Evolutionary conservation across 2,888 invertebrate species (phyloP).

Genomic region (Caenorhabditis sp.): DNA sequence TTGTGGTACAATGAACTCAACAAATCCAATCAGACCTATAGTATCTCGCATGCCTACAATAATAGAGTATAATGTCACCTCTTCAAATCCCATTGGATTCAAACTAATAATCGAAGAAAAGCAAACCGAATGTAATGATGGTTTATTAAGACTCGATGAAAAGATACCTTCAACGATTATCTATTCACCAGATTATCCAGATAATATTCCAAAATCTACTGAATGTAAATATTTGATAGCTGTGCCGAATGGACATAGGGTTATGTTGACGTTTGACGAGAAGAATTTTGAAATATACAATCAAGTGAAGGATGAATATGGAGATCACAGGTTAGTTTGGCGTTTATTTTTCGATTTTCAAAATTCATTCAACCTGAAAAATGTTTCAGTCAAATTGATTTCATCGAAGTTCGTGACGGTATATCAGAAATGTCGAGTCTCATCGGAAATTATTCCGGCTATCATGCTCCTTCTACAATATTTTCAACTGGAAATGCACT

Average conservation of each 20-base stretch:
- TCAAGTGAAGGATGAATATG: no score
- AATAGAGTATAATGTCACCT: neutral
- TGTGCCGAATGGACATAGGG: conserved; percentile 77
- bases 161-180: conserved; percentile 40
- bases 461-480: conserved; percentile 57
- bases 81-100: conserved; percentile 49
- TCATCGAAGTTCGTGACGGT: conserved; percentile 85
- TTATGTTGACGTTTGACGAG: conserved; percentile 75
- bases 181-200: conserved; percentile 60
- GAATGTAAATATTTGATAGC: conserved; percentile 85
- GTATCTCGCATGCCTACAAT: neutral
- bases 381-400: conserved; percentile 74
- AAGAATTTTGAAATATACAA: conserved; percentile 21
- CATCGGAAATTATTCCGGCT: conserved; percentile 75
- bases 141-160: conserved; percentile 53
- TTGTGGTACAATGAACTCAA: no score
- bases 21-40: neutral
- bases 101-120: conserved; percentile 54
- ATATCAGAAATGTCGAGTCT: conserved; percentile 78
- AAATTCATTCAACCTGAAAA: neutral
- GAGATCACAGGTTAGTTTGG: no score
- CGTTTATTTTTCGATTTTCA: no score
- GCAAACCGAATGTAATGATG: conserved; percentile 56
- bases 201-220: conserved; percentile 73
- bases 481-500: conserved; percentile 77